phyloP scores from a whole-genome alignment of 2,113 vertebrate species.

The Chamaetylas fuelleborni region DNA sequence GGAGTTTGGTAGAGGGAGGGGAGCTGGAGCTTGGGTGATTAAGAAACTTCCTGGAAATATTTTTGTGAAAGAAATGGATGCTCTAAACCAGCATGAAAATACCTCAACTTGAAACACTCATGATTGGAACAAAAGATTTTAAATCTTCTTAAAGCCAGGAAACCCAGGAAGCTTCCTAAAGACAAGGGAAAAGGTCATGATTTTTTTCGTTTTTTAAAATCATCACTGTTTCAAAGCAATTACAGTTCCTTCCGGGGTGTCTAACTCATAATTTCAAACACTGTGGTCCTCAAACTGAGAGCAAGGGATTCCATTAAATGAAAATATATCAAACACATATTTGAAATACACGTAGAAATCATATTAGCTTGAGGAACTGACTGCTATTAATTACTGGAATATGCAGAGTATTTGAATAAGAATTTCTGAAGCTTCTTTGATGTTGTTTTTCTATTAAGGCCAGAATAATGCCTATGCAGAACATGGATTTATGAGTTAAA shows the following conservation, averaged over 20 bases:
- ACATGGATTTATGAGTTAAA: not conserved
- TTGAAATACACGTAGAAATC: not conserved
- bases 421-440: not conserved
- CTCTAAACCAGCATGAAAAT: not conserved
- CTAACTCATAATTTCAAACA: not conserved
- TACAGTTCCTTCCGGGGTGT: not conserved
- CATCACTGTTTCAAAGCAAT: not conserved
- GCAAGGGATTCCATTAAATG: not conserved
- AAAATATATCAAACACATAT: not conserved
- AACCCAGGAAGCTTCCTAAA: not conserved
- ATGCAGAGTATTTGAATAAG: not conserved
- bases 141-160: not conserved
- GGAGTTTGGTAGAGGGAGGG: not conserved
- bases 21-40: not conserved
- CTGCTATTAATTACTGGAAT: not conserved
- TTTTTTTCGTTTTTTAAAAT: no score
- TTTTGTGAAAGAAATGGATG: not conserved
- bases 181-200: not conserved
- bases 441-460: not conserved
- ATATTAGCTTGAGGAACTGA: not conserved
- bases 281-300: not conserved
- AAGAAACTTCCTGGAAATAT: not conserved
- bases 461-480: not conserved
- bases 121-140: not conserved
- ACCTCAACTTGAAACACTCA: not conserved